phyloP scores from a whole-genome alignment of 2,888 invertebrate species.

The Trichogramma evanescens region DNA sequence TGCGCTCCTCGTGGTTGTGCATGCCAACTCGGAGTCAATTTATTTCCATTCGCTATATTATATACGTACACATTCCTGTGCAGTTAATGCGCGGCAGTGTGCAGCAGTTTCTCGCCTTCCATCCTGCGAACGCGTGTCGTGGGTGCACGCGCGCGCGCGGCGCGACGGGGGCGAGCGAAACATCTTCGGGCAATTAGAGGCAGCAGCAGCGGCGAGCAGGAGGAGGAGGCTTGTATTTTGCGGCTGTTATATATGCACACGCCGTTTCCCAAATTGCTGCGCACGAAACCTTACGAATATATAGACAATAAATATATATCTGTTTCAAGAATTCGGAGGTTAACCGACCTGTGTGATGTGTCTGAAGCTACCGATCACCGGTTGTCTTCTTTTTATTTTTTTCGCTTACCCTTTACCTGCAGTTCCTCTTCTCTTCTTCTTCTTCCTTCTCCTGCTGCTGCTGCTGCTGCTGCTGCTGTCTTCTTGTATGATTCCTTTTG shows the following conservation, averaged over 20 bases:
- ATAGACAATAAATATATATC: conserved; percentile 9
- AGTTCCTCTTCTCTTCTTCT: neutral
- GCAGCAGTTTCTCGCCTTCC: no score
- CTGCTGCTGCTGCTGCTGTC: neutral
- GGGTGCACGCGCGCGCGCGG: no score
- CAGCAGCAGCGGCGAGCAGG: neutral
- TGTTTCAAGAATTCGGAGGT: conserved; percentile 18
- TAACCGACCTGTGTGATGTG: conserved; percentile 5
- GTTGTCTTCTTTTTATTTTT: neutral
- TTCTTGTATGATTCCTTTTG: neutral
- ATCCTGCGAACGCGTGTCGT: no score
- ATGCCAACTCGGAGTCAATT: no score
- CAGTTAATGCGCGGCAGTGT: no score
- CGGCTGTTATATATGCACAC: neutral
- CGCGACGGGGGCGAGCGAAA: no score
- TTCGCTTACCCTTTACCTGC: conserved; percentile 4
- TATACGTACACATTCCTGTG: no score
- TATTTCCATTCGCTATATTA: no score
- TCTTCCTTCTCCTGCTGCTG: neutral
- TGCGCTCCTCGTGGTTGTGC: no score
- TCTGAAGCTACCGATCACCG: no score
- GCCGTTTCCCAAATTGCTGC: no score
- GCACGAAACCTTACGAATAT: neutral
- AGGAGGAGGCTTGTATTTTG: conserved; percentile 6
- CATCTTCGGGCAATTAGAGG: no score